Percentiles rank a stretch among this genome's conserved stretches.
phyloP scores from a whole-genome alignment of 1,140 invertebrate genomes.

The Mycetomoellerius zeteki region DNA sequence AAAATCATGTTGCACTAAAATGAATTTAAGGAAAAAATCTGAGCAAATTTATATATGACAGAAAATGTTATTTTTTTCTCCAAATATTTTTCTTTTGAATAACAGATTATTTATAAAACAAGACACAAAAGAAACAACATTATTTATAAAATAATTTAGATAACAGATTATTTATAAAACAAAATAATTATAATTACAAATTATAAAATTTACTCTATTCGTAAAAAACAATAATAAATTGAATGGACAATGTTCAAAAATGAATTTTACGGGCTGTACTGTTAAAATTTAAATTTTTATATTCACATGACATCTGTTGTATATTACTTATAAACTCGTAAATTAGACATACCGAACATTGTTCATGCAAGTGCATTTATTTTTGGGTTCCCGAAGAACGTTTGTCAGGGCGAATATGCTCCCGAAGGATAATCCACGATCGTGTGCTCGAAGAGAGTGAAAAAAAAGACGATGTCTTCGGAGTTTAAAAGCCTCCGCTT shows the following conservation, averaged over 20 bases:
- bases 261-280: not conserved
- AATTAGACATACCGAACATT: constrained; percentile 9
- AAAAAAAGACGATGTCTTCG: constrained; percentile 18
- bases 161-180: not conserved
- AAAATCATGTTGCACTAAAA: not conserved
- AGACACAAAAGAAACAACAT: too few relatives aligned
- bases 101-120: too few relatives aligned
- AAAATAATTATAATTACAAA: not conserved
- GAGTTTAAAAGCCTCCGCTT: constrained; percentile 39
- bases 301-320: not conserved
- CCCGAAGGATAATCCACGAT: constrained; percentile 33
- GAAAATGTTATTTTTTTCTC: not conserved
- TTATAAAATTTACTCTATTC: not conserved
- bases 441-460: not conserved
- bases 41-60: not conserved
- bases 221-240: not conserved
- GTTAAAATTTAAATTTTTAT: not conserved
- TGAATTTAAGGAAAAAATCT: not conserved
- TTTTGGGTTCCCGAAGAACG: constrained; percentile 14
- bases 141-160: too few relatives aligned
- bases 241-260: not conserved
- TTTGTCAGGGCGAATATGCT: not conserved
- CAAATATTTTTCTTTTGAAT: too few relatives aligned
- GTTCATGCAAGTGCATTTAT: constrained; percentile 17
- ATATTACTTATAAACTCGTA: not conserved